phyloP scores from a whole-genome alignment of 2,888 invertebrate species.

The Endotricha flammealis region DNA sequence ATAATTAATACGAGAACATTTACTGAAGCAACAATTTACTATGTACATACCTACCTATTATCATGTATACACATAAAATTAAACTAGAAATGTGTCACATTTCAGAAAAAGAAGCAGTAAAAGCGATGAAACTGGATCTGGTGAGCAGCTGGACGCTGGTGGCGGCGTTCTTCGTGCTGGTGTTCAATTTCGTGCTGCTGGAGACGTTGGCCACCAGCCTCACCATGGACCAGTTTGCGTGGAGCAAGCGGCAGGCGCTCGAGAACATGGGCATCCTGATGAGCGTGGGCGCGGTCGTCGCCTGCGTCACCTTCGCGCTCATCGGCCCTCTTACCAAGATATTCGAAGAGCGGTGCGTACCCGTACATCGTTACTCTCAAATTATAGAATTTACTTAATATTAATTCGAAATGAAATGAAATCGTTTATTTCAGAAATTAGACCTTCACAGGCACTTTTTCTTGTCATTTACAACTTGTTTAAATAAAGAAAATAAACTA shows the following conservation, averaged over 20 bases:
- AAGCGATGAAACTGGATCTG: conserved; percentile 83
- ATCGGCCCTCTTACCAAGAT: conserved; percentile 84
- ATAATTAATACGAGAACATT: too few relatives aligned
- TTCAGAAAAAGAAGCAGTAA: conserved; percentile 85
- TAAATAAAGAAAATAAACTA: too few relatives aligned
- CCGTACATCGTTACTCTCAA: background rate
- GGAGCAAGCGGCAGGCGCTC: conserved; percentile 86
- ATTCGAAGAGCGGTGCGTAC: conserved; percentile 82
- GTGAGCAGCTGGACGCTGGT: conserved; percentile 88
- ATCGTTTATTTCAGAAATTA: too few relatives aligned
- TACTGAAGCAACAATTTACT: too few relatives aligned
- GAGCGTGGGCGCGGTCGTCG: conserved; percentile 87
- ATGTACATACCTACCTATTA: too few relatives aligned
- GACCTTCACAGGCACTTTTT: too few relatives aligned
- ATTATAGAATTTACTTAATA: too few relatives aligned
- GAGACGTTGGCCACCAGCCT: conserved; percentile 91
- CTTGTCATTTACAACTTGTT: too few relatives aligned
- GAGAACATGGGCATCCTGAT: conserved; percentile 90
- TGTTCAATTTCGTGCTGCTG: conserved; percentile 91
- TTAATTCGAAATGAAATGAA: too few relatives aligned
- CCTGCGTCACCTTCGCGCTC: conserved; percentile 83
- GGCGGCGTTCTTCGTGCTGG: conserved; percentile 88
- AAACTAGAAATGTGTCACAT: too few relatives aligned
- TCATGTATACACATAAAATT: too few relatives aligned
- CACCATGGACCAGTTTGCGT: conserved; percentile 93